These are phyloP conservation scores for Hydractinia symbiolongicarpus DNA, from an alignment of 30 jellyfish, hydroid and myxozoan species.

Conservation along the genomic window DNA sequence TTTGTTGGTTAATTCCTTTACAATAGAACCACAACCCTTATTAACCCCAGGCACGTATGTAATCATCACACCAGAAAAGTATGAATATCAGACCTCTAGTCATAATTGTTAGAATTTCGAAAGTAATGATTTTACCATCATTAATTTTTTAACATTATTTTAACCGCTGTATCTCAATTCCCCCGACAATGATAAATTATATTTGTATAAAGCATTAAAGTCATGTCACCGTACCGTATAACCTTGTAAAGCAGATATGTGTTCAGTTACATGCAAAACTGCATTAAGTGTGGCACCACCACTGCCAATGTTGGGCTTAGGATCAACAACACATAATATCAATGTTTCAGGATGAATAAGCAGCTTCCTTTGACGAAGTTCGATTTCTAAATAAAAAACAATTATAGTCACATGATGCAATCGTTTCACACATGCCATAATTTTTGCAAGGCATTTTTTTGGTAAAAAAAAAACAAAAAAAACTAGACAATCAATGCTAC, in stretches of 20 bases:
- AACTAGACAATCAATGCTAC: not conserved
- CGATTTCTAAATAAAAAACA: slow-evolving; percentile 39
- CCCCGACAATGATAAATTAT: too few species aligned
- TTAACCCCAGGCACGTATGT: too few species aligned
- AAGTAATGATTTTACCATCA: too few species aligned
- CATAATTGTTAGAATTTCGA: too few species aligned
- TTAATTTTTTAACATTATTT: too few species aligned
- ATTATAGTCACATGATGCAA: not conserved
- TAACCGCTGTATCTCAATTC: too few species aligned
- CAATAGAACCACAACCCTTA: too few species aligned
- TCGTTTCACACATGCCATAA: not conserved
- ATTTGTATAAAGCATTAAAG: too few species aligned
- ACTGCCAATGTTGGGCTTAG: slow-evolving; percentile 81
- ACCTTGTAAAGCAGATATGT: slow-evolving; percentile 83
- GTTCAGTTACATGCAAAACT: slow-evolving; percentile 83
- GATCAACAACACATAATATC: slow-evolving; percentile 81
- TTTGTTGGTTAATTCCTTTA: too few species aligned
- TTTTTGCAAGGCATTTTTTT: not conserved
- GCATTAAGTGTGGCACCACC: slow-evolving; percentile 98
- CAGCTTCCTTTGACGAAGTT: slow-evolving; percentile 69
- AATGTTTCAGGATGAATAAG: slow-evolving; percentile 55
- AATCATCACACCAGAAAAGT: too few species aligned
- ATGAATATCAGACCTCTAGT: too few species aligned
- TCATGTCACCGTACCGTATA: slow-evolving; percentile 58
- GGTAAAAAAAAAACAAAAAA: not conserved